Conservation (phyloP, 2,797 vertebrate genomes). For the Sebastes matsubarae region DNA sequence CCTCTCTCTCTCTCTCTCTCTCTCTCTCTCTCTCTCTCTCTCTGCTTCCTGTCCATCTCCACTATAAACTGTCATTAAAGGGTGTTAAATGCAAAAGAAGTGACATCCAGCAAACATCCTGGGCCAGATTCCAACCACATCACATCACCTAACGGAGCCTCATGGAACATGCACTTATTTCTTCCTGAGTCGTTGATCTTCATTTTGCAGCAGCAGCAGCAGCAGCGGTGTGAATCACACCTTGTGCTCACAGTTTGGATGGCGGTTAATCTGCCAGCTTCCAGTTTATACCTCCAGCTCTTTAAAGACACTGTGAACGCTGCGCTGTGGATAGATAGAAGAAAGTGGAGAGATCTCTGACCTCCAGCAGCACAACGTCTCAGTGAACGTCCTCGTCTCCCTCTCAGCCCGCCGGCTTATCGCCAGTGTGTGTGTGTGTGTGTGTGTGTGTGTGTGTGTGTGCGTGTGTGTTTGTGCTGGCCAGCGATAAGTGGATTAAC, state of each 20-base stretch:
- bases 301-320: not conserved
- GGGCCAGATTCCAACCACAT: not conserved
- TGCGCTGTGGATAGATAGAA: not conserved
- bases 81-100: not conserved
- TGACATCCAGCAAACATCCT: not conserved
- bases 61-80: not conserved
- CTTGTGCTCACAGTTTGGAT: not conserved
- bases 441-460: not conserved
- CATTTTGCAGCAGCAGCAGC: not conserved
- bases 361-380: not conserved
- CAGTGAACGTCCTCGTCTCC: not conserved
- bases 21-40: no score
- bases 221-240: slow-evolving; percentile 14
- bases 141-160: not conserved
- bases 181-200: not conserved
- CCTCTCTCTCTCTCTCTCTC: not conserved
- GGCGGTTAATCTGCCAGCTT: not conserved
- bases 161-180: not conserved
- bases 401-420: no score
- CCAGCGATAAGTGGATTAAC: slow-evolving; percentile 69
- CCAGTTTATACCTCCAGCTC: not conserved
- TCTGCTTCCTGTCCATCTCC: not conserved
- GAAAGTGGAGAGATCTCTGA: not conserved
- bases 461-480: not conserved
- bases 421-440: not conserved